Percentiles rank a stretch among this genome's conserved stretches.
Conservation (phyloP, 2,888 invertebrate genomes). For the Apodemia zela region DNA sequence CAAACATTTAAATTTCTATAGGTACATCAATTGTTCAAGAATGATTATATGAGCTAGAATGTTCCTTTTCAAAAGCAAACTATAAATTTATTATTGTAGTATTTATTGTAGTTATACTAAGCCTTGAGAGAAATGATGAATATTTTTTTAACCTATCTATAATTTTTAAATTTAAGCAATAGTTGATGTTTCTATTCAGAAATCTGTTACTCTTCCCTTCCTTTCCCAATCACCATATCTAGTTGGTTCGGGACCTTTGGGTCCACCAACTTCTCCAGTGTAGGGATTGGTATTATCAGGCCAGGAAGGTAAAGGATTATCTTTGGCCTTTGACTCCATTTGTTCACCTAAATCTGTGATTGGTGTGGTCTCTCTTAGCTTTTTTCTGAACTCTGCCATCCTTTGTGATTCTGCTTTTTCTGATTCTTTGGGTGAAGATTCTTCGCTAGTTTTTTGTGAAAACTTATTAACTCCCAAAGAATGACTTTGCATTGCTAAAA, state of each 20-base stretch:
- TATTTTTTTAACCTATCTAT: neutral
- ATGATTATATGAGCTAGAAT: neutral
- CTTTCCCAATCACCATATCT: constrained; percentile 99
- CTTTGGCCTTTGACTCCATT: constrained; percentile 86
- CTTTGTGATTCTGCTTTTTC: constrained; percentile 54
- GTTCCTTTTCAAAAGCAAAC: neutral
- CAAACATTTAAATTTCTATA: neutral
- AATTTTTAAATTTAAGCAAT: no score
- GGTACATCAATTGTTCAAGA: neutral
- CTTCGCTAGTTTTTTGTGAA: constrained; percentile 40
- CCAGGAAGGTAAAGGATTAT: constrained; percentile 90
- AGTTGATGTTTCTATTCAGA: constrained; percentile 68
- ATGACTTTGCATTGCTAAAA: neutral
- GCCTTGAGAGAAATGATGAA: neutral
- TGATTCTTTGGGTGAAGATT: constrained; percentile 32
- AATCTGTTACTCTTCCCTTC: constrained; percentile 97
- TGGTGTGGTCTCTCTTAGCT: constrained; percentile 84
- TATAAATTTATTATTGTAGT: neutral
- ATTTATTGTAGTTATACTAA: neutral
- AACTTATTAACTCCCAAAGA: constrained; percentile 34
- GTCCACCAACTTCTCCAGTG: constrained; percentile 97
- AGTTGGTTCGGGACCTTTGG: constrained; percentile 98
- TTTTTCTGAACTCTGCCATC: constrained; percentile 86
- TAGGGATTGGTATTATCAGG: constrained; percentile 93
- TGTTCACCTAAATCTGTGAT: constrained; percentile 89